Evolutionary conservation across 2,113 vertebrate genomes (phyloP).

Genomic region (Genyomyrus donnyi): DNA sequence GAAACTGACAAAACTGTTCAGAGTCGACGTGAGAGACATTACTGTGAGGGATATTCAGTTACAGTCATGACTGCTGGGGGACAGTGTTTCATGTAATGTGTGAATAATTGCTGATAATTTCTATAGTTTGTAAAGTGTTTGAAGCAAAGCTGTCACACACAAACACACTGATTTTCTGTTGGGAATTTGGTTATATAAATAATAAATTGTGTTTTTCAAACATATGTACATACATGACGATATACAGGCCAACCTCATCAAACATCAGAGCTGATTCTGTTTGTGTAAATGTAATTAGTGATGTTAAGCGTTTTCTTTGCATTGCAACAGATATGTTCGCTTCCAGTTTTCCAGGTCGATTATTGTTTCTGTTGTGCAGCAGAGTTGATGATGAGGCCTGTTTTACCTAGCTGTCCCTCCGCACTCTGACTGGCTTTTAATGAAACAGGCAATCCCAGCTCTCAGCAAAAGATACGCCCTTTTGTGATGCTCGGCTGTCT

Average conservation of each 20-base stretch:
- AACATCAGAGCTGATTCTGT: background rate
- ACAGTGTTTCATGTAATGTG: background rate
- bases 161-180: background rate
- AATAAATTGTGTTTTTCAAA: background rate
- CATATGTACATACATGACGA: background rate
- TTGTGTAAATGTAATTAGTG: background rate
- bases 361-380: background rate
- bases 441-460: background rate
- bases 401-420: background rate
- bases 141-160: background rate
- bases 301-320: background rate
- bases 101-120: background rate
- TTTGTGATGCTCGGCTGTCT: background rate
- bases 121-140: background rate
- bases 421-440: background rate
- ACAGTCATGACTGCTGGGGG: background rate
- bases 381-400: background rate
- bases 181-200: background rate
- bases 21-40: background rate
- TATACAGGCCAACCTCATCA: background rate
- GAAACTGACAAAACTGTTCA: background rate
- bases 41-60: background rate
- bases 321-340: background rate
- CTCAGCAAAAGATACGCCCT: background rate
- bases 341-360: background rate